Evolutionary conservation across 2,888 invertebrate species (phyloP), one percentile per base, ranked within the genome.

Genomic region (Cryptocheilus praepositus): DNA sequence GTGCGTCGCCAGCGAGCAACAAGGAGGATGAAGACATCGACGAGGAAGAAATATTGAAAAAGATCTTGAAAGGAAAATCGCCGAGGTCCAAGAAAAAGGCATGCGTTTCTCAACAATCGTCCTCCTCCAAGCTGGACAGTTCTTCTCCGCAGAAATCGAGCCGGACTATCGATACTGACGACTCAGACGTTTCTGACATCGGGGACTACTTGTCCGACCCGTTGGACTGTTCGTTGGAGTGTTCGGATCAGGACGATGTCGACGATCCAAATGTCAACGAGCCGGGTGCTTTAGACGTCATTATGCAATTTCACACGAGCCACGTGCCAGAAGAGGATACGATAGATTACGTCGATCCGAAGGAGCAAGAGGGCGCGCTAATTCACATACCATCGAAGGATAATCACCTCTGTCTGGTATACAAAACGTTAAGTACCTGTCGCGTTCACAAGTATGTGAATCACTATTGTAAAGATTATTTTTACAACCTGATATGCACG

Each of bases 391-490:
- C 93, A 58, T 92, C 93, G 0, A 90, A 89, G 57, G 90, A 92
- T 85, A 95, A 95, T 90, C 91, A 92, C 55, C 89, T 95, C 15
- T 92, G 92, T 87, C 90, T 95, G 45, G 93, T 94, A 60, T 93
- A 91, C 80, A 90, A 91, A 59, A 91, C 91, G 67, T 81, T 85
- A 55, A 89, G 89, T 87, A 91, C 91, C 85, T 76, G 73, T 25
- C 85, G 87, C 19, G 70, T 86, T 60, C 86, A 88, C 55, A 86
- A 83, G 58, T 88, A 88, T 64, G 77, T 88, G 15, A 86, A 85
- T 73, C 88, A 88, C 73, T 83, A 83, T 63, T 84, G 79, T 70
- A 81, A 83, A 64, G 87, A 83, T 57, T 83, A 86, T 67, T 88
- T 84, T 75, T 88, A 88, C 72, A 85, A 83, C 68, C 60, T 88